Evolutionary conservation across 2,888 invertebrate species (phyloP).

Genomic region (Hydropsyche betteni): DNA sequence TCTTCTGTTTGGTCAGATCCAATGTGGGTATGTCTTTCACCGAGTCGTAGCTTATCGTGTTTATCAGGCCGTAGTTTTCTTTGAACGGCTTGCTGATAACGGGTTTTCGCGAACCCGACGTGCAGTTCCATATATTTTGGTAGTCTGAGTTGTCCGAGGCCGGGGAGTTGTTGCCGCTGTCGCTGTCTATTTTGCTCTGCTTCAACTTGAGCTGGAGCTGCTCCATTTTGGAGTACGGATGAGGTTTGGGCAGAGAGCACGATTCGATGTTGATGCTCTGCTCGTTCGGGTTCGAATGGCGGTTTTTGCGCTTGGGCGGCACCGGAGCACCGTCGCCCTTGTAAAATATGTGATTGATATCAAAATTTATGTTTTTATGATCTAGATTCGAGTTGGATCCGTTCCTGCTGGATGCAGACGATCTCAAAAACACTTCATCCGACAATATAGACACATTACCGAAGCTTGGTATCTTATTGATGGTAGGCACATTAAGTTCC

Average conservation of each 20-base stretch:
- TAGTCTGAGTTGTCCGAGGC: slow-evolving; percentile 56
- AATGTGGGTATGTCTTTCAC: slow-evolving; percentile 45
- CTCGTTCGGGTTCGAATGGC: slow-evolving; percentile 54
- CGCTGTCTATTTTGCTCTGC: slow-evolving; percentile 58
- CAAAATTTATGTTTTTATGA: slow-evolving; percentile 42
- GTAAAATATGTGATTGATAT: slow-evolving; percentile 55
- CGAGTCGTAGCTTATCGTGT: slow-evolving; percentile 51
- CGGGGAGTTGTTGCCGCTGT: slow-evolving; percentile 55
- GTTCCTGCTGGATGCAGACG: slow-evolving; percentile 38
- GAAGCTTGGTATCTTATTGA: slow-evolving; percentile 47
- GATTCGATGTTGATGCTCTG: slow-evolving; percentile 51
- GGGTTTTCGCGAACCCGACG: slow-evolving; percentile 61
- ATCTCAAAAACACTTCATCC: slow-evolving; percentile 49
- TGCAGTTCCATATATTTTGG: slow-evolving; percentile 62
- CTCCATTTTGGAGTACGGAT: slow-evolving; percentile 50
- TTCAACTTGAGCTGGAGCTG: slow-evolving; percentile 53
- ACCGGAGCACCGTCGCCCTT: slow-evolving; percentile 57
- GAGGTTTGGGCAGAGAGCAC: slow-evolving; percentile 38
- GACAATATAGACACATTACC: slow-evolving; percentile 48
- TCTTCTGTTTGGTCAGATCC: slow-evolving; percentile 43
- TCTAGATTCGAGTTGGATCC: slow-evolving; percentile 37
- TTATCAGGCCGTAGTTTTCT: slow-evolving; percentile 49
- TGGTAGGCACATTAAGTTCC: slow-evolving; percentile 44
- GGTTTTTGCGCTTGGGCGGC: slow-evolving; percentile 57
- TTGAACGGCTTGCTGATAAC: slow-evolving; percentile 37